Conservation (phyloP, 2,113 vertebrate genomes). For the Glaucidium brasilianum region DNA sequence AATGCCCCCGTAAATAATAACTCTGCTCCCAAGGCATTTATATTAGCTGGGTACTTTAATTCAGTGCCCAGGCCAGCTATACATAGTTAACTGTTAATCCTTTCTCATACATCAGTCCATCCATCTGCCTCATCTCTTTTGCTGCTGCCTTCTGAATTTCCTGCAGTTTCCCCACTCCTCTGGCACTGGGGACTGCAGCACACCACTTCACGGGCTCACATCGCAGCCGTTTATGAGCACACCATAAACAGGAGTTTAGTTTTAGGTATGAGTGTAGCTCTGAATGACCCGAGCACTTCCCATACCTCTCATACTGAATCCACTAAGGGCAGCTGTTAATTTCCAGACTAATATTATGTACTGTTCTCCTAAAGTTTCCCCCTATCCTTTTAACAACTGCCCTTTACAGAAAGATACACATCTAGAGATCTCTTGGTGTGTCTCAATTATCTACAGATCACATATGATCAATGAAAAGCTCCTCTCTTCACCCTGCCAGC, state of each 20-base stretch:
- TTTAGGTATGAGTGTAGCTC: not conserved
- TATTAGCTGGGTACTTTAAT: not conserved
- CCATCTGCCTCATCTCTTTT: not conserved
- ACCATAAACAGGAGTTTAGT: not conserved
- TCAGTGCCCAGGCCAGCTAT: not conserved
- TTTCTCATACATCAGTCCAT: not conserved
- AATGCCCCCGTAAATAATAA: not conserved
- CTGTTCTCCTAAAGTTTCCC: not conserved
- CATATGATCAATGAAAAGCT: not conserved
- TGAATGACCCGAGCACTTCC: not conserved
- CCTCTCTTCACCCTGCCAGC: not conserved
- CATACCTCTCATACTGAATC: accelerated
- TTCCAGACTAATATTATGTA: not conserved
- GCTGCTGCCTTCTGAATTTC: not conserved
- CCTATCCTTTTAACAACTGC: not conserved
- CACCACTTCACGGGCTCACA: not conserved
- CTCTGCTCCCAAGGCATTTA: not conserved
- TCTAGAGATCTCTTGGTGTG: not conserved
- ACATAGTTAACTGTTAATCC: not conserved
- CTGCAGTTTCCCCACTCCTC: not conserved
- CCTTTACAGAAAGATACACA: not conserved
- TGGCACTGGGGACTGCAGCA: not conserved
- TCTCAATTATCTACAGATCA: not conserved
- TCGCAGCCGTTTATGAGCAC: not conserved
- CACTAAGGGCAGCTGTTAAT: not conserved